A percentile compares a stretch with the other conserved stretches of the same genome.
Evolutionary conservation across 1,140 invertebrate species (phyloP).

Genomic region (Cryptotermes secundus): DNA sequence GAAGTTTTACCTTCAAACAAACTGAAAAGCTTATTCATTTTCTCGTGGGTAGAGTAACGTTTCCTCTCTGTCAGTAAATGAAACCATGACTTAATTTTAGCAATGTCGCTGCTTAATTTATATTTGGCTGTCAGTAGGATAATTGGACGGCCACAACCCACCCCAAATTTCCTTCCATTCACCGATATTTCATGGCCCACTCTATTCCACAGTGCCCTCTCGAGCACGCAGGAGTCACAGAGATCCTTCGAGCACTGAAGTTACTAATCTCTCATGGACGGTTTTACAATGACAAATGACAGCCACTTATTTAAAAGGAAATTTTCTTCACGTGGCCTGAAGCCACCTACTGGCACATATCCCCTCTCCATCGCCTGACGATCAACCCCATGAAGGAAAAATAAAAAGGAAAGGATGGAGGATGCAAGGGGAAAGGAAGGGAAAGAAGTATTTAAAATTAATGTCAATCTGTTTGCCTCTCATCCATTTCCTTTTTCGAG

Average conservation of each 20-base stretch:
- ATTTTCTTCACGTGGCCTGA: neutral
- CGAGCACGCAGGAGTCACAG: neutral
- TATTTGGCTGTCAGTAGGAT: neutral
- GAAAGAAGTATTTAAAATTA: conserved; percentile 11
- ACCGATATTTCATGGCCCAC: neutral
- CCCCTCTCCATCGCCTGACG: neutral
- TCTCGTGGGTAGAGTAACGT: no score
- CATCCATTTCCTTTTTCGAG: conserved; percentile 9
- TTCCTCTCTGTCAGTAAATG: no score
- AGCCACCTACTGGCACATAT: neutral
- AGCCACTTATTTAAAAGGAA: conserved; percentile 19
- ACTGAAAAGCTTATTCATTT: no score
- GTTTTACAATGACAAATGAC: conserved; percentile 6
- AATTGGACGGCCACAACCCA: no score
- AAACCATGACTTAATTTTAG: neutral
- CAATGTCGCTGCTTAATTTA: neutral
- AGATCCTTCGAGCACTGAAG: neutral
- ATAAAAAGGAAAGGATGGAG: neutral
- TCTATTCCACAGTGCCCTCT: neutral
- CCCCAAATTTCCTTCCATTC: neutral
- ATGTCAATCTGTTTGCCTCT: conserved; percentile 10
- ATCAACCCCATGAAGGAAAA: neutral
- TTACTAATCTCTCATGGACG: neutral
- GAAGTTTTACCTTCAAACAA: no score
- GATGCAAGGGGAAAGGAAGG: neutral